Evolutionary conservation across 2,113 vertebrate species (phyloP).

Genomic region (Tychaedon coryphoeus): DNA sequence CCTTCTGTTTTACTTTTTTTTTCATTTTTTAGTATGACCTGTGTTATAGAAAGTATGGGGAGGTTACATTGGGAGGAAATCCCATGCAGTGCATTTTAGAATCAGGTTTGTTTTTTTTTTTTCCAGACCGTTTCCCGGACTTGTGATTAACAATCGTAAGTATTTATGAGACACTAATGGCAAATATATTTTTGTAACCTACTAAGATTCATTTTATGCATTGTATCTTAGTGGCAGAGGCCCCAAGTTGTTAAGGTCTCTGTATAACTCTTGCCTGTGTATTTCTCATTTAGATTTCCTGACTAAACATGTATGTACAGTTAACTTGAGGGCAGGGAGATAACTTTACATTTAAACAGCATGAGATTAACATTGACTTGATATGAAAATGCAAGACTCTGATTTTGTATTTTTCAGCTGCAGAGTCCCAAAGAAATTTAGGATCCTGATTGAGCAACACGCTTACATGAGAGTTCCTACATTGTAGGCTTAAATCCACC

Average conservation of each 20-base stretch:
- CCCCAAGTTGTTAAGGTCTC: not conserved
- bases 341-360: not conserved
- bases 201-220: rapidly evolving
- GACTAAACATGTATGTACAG: not conserved
- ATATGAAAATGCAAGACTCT: not conserved
- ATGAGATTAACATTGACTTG: not conserved
- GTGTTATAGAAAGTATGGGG: not conserved
- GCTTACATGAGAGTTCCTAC: not conserved
- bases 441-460: not conserved
- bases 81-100: not conserved
- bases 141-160: slow-evolving; percentile 70
- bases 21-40: not conserved
- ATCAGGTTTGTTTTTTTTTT: not conserved
- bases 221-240: not conserved
- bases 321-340: not conserved
- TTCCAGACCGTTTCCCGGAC: slow-evolving; percentile 69
- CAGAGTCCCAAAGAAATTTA: not conserved
- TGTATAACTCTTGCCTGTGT: not conserved
- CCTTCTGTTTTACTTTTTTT: not conserved
- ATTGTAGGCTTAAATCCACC: not conserved
- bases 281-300: not conserved
- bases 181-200: not conserved
- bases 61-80: not conserved
- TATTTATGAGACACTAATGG: not conserved
- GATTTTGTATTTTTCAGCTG: not conserved